A percentile compares a stretch with the other conserved stretches of the same genome.
Evolutionary conservation across 2,888 invertebrate species (phyloP).

Genomic region (Chorisops tibialis): DNA sequence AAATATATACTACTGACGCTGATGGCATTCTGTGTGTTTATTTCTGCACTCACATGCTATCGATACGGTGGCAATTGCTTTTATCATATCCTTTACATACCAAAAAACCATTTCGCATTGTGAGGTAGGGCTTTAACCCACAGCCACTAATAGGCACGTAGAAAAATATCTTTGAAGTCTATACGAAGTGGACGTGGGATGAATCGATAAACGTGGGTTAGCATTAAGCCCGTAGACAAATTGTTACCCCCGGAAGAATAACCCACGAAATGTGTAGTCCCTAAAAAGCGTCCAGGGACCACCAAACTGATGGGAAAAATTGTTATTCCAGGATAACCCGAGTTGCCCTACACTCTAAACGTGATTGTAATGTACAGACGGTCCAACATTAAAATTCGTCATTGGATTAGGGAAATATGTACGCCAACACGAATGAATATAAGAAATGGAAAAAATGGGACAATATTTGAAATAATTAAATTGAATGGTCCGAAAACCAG

Average conservation of each 20-base stretch:
- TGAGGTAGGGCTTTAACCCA: constrained; percentile 6
- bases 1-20: constrained; percentile 1
- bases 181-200: constrained; percentile 30
- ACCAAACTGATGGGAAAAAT: constrained; percentile 23
- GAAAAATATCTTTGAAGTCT: constrained; percentile 34
- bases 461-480: constrained; percentile 28
- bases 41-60: constrained; percentile 29
- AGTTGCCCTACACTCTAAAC: constrained; percentile 20
- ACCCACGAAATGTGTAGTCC: background rate
- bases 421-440: constrained; percentile 7
- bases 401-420: constrained; percentile 28
- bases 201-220: constrained; percentile 27
- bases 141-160: constrained; percentile 31
- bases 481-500: constrained; percentile 26
- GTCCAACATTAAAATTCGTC: constrained; percentile 29
- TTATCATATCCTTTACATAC: constrained; percentile 33
- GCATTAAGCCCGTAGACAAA: constrained; percentile 29
- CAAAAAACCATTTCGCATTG: constrained; percentile 31
- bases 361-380: constrained; percentile 30
- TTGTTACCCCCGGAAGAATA: constrained; percentile 27
- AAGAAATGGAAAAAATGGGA: background rate
- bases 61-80: constrained; percentile 32
- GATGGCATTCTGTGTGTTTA: constrained; percentile 17
- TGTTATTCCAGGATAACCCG: constrained; percentile 27
- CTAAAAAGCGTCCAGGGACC: constrained; percentile 15